A percentile compares a stretch with the other conserved stretches of the same genome.
Conservation (phyloP, 2,113 vertebrate genomes). For the Beaufortia kweichowensis region DNA sequence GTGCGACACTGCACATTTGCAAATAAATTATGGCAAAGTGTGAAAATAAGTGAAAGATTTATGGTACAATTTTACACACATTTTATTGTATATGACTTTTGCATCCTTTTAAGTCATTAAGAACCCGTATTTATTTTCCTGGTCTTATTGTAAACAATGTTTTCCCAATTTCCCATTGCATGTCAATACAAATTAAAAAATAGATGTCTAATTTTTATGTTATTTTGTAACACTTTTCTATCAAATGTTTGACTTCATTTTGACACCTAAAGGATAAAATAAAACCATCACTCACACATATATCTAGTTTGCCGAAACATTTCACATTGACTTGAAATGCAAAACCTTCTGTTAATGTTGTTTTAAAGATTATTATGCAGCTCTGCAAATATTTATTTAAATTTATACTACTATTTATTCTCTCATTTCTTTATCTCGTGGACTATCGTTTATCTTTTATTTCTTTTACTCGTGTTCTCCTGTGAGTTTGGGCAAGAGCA, state of each 20-base stretch:
- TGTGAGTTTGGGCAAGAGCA: neutral
- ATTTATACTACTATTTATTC: conserved; percentile 43
- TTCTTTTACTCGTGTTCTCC: conserved; percentile 1
- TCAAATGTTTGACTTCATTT: no score
- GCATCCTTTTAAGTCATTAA: neutral
- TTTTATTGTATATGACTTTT: neutral
- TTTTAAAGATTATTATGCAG: neutral
- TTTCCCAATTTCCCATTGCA: neutral
- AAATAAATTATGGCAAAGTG: neutral
- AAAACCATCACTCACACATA: neutral
- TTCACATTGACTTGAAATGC: conserved; percentile 18
- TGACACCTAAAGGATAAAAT: no score
- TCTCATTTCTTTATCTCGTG: neutral
- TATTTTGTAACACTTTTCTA: neutral
- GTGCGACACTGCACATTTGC: neutral
- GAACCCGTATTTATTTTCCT: no score
- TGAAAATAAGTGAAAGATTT: no score
- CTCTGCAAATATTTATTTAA: neutral
- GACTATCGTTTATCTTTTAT: neutral
- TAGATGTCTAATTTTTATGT: neutral
- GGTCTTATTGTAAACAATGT: no score
- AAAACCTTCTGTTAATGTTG: neutral
- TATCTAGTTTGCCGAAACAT: neutral
- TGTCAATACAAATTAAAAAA: no score
- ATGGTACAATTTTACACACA: neutral